These are phyloP conservation scores for Epinephelus awoara DNA, from an alignment of 2,797 vertebrate genomes.

Conservation along the genomic window DNA sequence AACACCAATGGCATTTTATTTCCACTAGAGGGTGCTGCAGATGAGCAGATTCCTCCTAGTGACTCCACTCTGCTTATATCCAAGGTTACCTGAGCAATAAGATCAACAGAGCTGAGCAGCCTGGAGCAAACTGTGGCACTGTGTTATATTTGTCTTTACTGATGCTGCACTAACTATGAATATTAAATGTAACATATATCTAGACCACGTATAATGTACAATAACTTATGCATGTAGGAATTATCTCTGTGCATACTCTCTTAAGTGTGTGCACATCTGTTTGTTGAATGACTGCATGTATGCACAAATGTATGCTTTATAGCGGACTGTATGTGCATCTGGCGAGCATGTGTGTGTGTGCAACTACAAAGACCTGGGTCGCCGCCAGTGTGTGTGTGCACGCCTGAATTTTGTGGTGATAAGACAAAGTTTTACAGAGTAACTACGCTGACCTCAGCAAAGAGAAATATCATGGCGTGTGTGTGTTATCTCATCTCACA, in stretches of 20 bases:
- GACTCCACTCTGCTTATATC: not conserved
- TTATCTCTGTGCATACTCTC: not conserved
- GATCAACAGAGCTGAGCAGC: not conserved
- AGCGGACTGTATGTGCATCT: conserved; percentile 25
- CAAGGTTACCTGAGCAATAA: not conserved
- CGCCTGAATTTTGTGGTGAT: conserved; percentile 8
- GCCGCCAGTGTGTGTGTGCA: conserved; percentile 1
- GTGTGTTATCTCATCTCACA: conserved; percentile 48
- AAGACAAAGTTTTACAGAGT: conserved; percentile 23
- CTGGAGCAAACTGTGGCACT: not conserved
- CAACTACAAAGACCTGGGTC: conserved; percentile 29
- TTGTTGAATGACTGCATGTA: not conserved
- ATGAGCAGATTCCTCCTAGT: conserved; percentile 53
- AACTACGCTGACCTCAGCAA: conserved; percentile 48
- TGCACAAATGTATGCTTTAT: not conserved
- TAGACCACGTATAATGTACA: not conserved
- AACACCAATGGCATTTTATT: not conserved
- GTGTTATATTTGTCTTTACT: conserved; percentile 1
- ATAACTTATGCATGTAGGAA: not conserved
- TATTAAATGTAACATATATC: not conserved
- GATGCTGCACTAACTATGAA: conserved; percentile 6
- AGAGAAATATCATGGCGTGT: conserved; percentile 31
- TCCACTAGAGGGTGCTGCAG: conserved; percentile 78
- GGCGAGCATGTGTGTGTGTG: conserved; percentile 43
- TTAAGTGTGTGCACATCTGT: not conserved